phyloP scores from a whole-genome alignment of 2,797 vertebrate genomes.

The Balearica regulorum region DNA sequence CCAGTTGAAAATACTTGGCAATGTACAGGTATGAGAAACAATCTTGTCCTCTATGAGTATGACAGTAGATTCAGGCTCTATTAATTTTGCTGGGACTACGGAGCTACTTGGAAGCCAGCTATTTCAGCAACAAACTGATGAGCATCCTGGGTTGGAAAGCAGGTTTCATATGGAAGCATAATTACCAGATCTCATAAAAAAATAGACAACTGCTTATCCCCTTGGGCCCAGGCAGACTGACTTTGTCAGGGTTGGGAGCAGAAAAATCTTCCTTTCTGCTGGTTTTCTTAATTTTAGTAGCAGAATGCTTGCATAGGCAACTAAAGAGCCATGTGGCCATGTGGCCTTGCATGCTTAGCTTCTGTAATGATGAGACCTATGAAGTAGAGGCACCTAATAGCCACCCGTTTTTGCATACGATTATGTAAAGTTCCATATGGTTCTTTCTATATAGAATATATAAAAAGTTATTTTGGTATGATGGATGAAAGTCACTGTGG shows the following conservation, averaged over 20 bases:
- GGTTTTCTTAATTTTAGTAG: slow-evolving; percentile 45
- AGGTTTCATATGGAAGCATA: not conserved
- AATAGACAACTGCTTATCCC: not conserved
- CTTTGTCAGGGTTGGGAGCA: not conserved
- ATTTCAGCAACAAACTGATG: not conserved
- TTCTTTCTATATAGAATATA: slow-evolving; percentile 34
- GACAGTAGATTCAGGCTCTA: not conserved
- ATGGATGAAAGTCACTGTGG: slow-evolving; percentile 39
- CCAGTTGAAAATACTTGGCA: not conserved
- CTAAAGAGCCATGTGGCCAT: slow-evolving; percentile 9
- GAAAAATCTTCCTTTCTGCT: slow-evolving; percentile 8
- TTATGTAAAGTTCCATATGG: slow-evolving; percentile 52
- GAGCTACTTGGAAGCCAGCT: not conserved
- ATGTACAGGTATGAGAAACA: not conserved
- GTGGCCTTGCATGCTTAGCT: slow-evolving; percentile 10
- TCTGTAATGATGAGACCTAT: not conserved
- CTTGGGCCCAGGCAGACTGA: not conserved
- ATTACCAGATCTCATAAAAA: not conserved
- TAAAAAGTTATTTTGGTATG: slow-evolving; percentile 34
- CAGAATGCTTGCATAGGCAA: slow-evolving; percentile 18
- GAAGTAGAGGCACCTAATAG: slow-evolving; percentile 42
- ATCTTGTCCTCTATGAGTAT: not conserved
- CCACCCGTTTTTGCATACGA: slow-evolving; percentile 52
- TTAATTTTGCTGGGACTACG: not conserved
- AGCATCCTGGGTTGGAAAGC: not conserved